Conservation (phyloP, 2,888 invertebrate species). For the Apamea anceps region DNA sequence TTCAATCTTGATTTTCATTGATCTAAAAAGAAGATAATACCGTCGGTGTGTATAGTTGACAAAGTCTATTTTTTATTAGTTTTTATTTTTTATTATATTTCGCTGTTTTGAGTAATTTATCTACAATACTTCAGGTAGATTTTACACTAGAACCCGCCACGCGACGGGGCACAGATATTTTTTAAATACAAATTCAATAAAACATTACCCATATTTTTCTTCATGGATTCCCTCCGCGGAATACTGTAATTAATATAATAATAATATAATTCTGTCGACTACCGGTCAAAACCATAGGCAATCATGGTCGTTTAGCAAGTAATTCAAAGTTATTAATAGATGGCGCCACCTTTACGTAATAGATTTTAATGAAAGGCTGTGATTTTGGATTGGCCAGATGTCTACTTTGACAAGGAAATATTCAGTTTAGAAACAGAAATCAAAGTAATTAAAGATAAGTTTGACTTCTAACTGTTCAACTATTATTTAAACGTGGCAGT, state of each 20-base stretch:
- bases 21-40: slow-evolving; percentile 1
- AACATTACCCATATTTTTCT: background rate
- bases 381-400: slow-evolving; percentile 9
- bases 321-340: slow-evolving; percentile 41
- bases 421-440: slow-evolving; percentile 46
- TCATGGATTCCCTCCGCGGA: background rate
- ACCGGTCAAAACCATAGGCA: too few species aligned
- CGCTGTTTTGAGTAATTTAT: background rate
- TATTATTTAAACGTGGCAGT: background rate
- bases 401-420: slow-evolving; percentile 36
- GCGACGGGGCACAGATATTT: too few species aligned
- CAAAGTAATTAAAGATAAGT: slow-evolving; percentile 27
- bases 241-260: too few species aligned
- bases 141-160: too few species aligned
- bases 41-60: background rate
- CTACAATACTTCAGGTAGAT: too few species aligned
- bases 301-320: slow-evolving; percentile 25
- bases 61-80: too few species aligned
- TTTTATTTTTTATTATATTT: too few species aligned
- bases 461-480: background rate
- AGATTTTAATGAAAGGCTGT: slow-evolving; percentile 17
- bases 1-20: slow-evolving; percentile 32
- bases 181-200: too few species aligned
- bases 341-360: slow-evolving; percentile 12
- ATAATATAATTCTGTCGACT: too few species aligned